These are phyloP conservation scores for Andricus curvator DNA, from an alignment of 2,888 invertebrate genomes.

Conservation along the genomic window DNA sequence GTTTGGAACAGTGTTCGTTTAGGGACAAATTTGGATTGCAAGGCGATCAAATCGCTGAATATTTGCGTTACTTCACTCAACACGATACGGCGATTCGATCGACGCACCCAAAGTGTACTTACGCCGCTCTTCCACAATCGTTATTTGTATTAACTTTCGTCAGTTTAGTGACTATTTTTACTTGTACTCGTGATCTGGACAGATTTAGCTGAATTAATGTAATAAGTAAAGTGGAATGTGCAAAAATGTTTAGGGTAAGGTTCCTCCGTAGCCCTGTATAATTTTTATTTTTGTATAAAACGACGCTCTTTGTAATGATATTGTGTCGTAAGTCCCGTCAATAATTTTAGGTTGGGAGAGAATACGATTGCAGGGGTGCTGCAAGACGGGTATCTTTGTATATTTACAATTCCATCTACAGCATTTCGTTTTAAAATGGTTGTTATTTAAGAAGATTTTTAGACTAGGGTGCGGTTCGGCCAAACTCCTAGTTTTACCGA, in stretches of 20 bases:
- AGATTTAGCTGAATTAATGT: slow-evolving; percentile 16
- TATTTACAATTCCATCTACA: slow-evolving; percentile 61
- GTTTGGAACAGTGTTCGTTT: slow-evolving; percentile 28
- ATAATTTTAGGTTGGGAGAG: slow-evolving; percentile 6
- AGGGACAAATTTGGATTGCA: neutral
- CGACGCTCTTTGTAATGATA: slow-evolving; percentile 33
- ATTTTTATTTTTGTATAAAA: slow-evolving; percentile 63
- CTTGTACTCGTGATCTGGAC: slow-evolving; percentile 13
- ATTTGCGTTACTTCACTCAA: slow-evolving; percentile 41
- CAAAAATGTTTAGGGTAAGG: slow-evolving; percentile 52
- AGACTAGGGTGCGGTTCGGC: slow-evolving; percentile 62
- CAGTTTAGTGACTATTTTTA: slow-evolving; percentile 16
- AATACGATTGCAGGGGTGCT: slow-evolving; percentile 26
- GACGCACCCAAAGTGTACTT: slow-evolving; percentile 47
- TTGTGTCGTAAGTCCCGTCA: slow-evolving; percentile 15
- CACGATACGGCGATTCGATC: slow-evolving; percentile 40
- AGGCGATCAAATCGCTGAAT: slow-evolving; percentile 7
- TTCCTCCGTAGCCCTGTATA: slow-evolving; percentile 52
- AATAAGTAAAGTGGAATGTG: slow-evolving; percentile 23
- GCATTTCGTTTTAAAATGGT: slow-evolving; percentile 65
- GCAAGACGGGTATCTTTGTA: slow-evolving; percentile 41
- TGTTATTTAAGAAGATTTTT: slow-evolving; percentile 61
- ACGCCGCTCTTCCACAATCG: slow-evolving; percentile 42
- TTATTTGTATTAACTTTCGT: slow-evolving; percentile 10
- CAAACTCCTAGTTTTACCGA: slow-evolving; percentile 67